Percentiles rank a stretch among this genome's conserved stretches.
These are phyloP conservation scores for Whitmania pigra DNA, from an alignment of 1,140 invertebrate species.

Conservation along the genomic window DNA sequence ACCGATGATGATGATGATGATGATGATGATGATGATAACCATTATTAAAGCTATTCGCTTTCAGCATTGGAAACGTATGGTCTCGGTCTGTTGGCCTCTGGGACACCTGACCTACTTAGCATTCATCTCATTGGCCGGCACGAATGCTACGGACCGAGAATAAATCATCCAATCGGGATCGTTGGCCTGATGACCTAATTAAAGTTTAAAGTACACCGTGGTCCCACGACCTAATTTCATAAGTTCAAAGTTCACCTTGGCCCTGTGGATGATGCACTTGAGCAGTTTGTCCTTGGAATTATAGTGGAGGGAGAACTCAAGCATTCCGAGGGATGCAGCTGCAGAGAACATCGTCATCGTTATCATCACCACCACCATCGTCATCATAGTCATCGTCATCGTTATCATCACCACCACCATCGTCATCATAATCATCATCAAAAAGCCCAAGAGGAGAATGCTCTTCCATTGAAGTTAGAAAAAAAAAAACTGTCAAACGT, in stretches of 20 bases:
- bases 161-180: background rate
- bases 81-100: background rate
- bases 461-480: no score
- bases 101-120: background rate
- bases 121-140: background rate
- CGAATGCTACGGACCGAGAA: background rate
- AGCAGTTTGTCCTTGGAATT: conserved; percentile 60
- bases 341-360: conserved; percentile 7
- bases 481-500: no score
- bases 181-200: no score
- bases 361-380: background rate
- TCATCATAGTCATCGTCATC: background rate
- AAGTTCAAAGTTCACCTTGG: conserved; percentile 34
- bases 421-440: conserved; percentile 15
- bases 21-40: no score
- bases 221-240: no score
- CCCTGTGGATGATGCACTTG: conserved; percentile 61
- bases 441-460: no score
- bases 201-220: no score
- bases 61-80: no score
- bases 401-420: background rate
- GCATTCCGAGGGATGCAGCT: conserved; percentile 37
- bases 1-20: no score
- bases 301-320: conserved; percentile 67
- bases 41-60: background rate